Conservation (phyloP, 2,888 invertebrate species). For the Neoscelio sp. region DNA sequence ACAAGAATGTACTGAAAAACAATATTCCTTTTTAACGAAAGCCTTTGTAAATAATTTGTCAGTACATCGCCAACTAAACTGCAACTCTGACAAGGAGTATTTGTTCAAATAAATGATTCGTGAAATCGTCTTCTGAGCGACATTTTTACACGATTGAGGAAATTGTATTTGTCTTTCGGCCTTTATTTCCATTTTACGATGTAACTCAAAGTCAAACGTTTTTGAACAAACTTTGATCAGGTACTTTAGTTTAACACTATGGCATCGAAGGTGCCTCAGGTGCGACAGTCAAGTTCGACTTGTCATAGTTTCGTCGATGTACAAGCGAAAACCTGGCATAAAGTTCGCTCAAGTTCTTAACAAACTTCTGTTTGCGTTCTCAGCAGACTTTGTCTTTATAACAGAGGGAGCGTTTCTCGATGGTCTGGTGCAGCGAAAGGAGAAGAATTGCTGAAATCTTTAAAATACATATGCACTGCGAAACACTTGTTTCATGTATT, state of each 20-base stretch:
- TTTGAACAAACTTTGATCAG: slow-evolving; percentile 23
- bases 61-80: not conserved
- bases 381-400: slow-evolving; percentile 50
- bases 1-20: too few relatives aligned
- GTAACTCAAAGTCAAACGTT: slow-evolving; percentile 21
- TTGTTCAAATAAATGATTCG: too few relatives aligned
- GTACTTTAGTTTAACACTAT: slow-evolving; percentile 1
- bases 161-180: too few relatives aligned
- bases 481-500: slow-evolving; percentile 47
- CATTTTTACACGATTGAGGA: too few relatives aligned
- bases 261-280: slow-evolving; percentile 34
- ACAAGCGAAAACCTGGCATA: slow-evolving; percentile 30
- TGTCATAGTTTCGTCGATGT: slow-evolving; percentile 48
- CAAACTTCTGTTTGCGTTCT: slow-evolving; percentile 52
- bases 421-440: too few relatives aligned
- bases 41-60: too few relatives aligned
- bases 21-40: slow-evolving; percentile 12
- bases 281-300: slow-evolving; percentile 19
- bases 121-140: too few relatives aligned
- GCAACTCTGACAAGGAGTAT: not conserved
- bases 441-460: slow-evolving; percentile 26
- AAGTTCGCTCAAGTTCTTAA: slow-evolving; percentile 50
- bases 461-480: slow-evolving; percentile 40
- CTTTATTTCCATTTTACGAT: too few relatives aligned
- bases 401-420: slow-evolving; percentile 10